Evolutionary conservation across 2,797 vertebrate species (phyloP).

Genomic region (Scolopax rusticola): DNA sequence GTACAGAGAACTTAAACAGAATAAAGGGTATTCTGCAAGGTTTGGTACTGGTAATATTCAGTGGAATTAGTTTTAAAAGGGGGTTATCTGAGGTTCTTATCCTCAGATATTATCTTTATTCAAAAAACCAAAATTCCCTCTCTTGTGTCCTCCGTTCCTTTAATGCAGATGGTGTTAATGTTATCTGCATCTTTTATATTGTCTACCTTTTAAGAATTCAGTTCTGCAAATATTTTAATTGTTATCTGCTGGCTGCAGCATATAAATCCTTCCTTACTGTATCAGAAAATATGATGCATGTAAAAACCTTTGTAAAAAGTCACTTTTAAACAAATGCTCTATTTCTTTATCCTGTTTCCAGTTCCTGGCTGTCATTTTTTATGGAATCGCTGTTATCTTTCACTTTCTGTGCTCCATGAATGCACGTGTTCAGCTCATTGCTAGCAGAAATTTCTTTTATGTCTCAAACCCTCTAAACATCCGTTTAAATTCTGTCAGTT

Average conservation of each 20-base stretch:
- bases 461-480: not conserved
- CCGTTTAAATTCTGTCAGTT: not conserved
- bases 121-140: not conserved
- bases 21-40: not conserved
- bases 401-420: not conserved
- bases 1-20: not conserved
- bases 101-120: not conserved
- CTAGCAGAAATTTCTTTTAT: not conserved
- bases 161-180: not conserved
- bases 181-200: not conserved
- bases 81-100: not conserved
- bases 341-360: not conserved
- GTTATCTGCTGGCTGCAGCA: not conserved
- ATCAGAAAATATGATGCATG: slow-evolving; percentile 14
- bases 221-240: not conserved
- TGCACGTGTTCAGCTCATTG: not conserved
- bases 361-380: not conserved
- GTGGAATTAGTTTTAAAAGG: not conserved
- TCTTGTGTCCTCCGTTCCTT: not conserved
- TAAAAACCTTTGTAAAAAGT: slow-evolving; percentile 15
- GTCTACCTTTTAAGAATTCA: not conserved
- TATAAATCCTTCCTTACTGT: not conserved
- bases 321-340: not conserved
- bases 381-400: not conserved
- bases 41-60: not conserved